A percentile compares a stretch with the other conserved stretches of the same genome.
Conservation (phyloP, 2,797 vertebrate species). For the Chelonia mydas region DNA sequence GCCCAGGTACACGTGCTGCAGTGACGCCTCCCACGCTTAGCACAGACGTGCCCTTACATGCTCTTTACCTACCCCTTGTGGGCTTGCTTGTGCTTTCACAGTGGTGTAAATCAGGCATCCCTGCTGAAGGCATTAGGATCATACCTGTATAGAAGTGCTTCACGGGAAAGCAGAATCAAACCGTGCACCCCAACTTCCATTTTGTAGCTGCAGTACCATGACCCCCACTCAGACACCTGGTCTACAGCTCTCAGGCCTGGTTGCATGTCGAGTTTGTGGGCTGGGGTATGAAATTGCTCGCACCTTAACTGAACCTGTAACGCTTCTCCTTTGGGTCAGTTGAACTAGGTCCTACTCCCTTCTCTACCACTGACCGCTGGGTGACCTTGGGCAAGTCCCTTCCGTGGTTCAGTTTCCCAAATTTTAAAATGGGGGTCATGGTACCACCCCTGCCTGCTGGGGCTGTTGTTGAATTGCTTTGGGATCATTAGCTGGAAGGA, state of each 20-base stretch:
- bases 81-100: neutral
- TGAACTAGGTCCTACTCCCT: neutral
- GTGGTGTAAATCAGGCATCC: neutral
- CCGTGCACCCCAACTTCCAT: neutral
- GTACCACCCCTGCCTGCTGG: accelerated
- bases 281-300: neutral
- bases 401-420: constrained; percentile 14
- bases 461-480: accelerated
- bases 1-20: neutral
- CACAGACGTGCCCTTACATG: neutral
- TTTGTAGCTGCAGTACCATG: neutral
- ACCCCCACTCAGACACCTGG: neutral
- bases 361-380: neutral
- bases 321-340: neutral
- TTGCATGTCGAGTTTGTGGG: neutral
- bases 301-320: neutral
- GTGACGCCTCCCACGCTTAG: neutral
- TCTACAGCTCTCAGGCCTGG: neutral
- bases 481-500: neutral
- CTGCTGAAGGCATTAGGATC: neutral
- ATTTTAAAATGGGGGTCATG: neutral
- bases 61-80: neutral
- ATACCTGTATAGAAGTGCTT: neutral
- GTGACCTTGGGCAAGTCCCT: accelerated
- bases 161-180: neutral